These are phyloP conservation scores for Stomatorhinus ivindoensis DNA, from an alignment of 2,113 vertebrate genomes.

Conservation along the genomic window DNA sequence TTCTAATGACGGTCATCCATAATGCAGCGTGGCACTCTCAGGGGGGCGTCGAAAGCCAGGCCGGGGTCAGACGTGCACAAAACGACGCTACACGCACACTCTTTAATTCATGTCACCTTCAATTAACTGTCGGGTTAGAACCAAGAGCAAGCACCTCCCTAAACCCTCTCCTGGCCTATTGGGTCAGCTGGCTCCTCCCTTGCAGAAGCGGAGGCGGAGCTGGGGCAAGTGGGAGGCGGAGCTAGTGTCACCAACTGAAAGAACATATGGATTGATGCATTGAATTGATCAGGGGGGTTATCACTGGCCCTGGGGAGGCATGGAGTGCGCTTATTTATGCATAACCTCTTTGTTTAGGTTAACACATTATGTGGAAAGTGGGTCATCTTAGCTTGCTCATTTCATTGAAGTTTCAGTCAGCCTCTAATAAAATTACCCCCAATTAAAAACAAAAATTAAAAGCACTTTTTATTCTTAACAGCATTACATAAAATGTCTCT, in stretches of 20 bases:
- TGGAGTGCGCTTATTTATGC: not conserved
- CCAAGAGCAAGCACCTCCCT: conserved; percentile 46
- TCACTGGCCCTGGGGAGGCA: not conserved
- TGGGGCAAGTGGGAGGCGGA: not conserved
- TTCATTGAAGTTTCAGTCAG: not conserved
- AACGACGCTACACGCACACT: conserved; percentile 41
- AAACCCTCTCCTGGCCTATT: not conserved
- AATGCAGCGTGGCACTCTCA: conserved; percentile 52
- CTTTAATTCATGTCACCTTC: conserved; percentile 53
- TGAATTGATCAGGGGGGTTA: not conserved
- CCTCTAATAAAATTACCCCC: not conserved
- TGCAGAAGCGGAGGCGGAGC: not conserved
- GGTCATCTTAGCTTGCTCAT: not conserved
- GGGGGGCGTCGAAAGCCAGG: conserved; percentile 38
- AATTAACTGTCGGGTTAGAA: conserved; percentile 49
- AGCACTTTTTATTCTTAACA: not conserved
- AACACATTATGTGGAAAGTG: not conserved
- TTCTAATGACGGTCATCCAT: conserved; percentile 61
- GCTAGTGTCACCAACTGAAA: not conserved
- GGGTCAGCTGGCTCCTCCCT: not conserved
- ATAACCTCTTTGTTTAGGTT: not conserved
- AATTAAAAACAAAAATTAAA: not conserved
- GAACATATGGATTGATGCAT: not conserved
- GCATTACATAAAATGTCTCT: not conserved
- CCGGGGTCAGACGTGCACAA: conserved; percentile 49